A percentile compares a stretch with the other conserved stretches of the same genome.
Evolutionary conservation across 2,888 invertebrate species (phyloP).

Genomic region (Melanostoma scalare): DNA sequence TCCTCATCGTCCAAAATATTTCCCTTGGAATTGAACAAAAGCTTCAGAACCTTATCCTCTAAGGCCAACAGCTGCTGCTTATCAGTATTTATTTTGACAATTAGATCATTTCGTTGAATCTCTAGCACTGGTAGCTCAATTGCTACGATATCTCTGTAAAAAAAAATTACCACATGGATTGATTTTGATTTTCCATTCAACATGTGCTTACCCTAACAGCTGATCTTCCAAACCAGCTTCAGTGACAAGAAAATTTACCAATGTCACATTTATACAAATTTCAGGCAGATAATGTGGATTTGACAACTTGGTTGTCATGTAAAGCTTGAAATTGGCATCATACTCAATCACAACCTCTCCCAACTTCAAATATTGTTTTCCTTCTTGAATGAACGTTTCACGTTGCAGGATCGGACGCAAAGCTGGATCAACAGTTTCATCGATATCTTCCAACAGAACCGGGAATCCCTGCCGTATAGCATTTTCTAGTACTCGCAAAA

Average conservation of each 20-base stretch:
- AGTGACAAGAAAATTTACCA: conserved; percentile 97
- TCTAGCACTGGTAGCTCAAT: conserved; percentile 95
- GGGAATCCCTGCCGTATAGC: conserved; percentile 92
- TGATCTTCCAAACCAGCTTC: conserved; percentile 95
- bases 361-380: conserved; percentile 90
- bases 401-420: conserved; percentile 91
- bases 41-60: conserved; percentile 93
- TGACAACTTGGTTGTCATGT: conserved; percentile 94
- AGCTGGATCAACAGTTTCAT: conserved; percentile 93
- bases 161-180: not conserved
- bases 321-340: conserved; percentile 91
- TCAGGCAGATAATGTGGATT: conserved; percentile 98
- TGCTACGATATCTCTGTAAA: conserved; percentile 87
- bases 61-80: conserved; percentile 92
- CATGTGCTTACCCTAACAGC: conserved; percentile 88
- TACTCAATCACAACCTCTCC: conserved; percentile 96
- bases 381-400: conserved; percentile 88
- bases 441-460: conserved; percentile 93
- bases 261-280: conserved; percentile 94
- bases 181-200: not conserved
- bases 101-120: conserved; percentile 90
- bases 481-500: conserved; percentile 90
- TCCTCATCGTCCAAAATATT: conserved; percentile 97
- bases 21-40: conserved; percentile 92
- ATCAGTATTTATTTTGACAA: conserved; percentile 92